Percentiles rank a stretch among this genome's conserved stretches.
phyloP scores from a whole-genome alignment of 2,888 invertebrate genomes.

The Vannuccia rotundouncinata region DNA sequence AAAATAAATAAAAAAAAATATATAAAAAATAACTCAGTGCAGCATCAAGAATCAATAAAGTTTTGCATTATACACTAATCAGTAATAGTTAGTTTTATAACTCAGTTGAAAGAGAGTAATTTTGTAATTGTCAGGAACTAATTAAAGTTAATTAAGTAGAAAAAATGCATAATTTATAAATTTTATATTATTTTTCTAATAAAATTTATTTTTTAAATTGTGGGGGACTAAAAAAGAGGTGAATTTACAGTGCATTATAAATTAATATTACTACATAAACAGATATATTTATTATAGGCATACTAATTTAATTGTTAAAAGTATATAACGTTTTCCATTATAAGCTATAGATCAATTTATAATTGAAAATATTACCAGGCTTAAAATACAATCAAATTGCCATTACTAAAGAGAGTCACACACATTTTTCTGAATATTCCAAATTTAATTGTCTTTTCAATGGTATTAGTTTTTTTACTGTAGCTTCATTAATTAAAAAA shows the following conservation, averaged over 20 bases:
- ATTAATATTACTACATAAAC: constrained; percentile 15
- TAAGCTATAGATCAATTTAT: background rate
- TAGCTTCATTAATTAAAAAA: no score
- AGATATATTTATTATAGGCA: background rate
- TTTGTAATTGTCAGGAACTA: background rate
- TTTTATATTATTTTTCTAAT: no score
- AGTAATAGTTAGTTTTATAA: background rate
- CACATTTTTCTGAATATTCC: no score
- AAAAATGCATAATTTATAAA: constrained; percentile 22
- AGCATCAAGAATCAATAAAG: background rate
- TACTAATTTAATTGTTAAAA: background rate
- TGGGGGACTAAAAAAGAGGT: background rate
- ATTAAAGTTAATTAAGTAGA: no score
- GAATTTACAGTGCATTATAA: constrained; percentile 1
- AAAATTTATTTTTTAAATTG: no score
- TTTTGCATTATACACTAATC: background rate
- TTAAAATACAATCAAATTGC: background rate
- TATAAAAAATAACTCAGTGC: background rate
- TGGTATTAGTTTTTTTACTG: no score
- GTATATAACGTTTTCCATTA: background rate
- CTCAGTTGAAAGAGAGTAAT: background rate
- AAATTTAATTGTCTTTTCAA: no score
- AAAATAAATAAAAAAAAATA: background rate
- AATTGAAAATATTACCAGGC: background rate
- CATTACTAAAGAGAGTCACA: background rate